phyloP scores from a whole-genome alignment of 2,797 vertebrate genomes.

The Ficedula albicollis region DNA sequence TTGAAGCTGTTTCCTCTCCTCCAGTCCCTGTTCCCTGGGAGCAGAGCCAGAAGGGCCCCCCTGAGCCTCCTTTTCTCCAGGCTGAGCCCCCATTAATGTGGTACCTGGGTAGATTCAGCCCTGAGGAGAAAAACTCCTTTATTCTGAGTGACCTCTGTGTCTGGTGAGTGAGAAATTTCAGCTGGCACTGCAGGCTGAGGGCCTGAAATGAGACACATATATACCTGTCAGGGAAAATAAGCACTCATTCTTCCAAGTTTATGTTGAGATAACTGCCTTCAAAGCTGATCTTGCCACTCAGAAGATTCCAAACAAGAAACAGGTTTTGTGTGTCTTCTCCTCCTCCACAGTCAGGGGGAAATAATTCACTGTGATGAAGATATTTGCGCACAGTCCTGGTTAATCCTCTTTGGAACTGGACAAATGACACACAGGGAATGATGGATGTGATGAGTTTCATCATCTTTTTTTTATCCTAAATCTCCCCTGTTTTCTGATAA shows the following conservation, averaged over 20 bases:
- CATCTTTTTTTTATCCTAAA: background rate
- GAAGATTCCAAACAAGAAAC: background rate
- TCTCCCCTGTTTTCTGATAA: background rate
- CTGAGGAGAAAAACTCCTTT: background rate
- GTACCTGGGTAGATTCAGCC: background rate
- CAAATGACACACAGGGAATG: background rate
- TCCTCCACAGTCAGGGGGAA: background rate
- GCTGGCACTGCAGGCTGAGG: background rate
- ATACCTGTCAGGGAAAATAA: background rate
- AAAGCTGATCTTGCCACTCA: background rate
- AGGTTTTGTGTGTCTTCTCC: background rate
- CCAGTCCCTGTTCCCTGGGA: background rate
- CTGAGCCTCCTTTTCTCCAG: background rate
- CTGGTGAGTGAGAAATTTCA: background rate
- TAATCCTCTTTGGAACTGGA: background rate
- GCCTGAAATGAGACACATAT: background rate
- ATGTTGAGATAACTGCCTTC: background rate
- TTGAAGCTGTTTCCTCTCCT: rapidly evolving
- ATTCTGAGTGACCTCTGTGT: background rate
- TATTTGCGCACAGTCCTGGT: background rate
- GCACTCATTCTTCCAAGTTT: background rate
- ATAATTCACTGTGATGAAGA: background rate
- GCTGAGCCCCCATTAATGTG: background rate
- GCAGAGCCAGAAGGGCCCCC: background rate
- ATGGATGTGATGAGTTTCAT: background rate